Percentiles rank a stretch among this genome's conserved stretches.
These are phyloP conservation scores for Alexandromys fortis DNA, from an alignment of 2,113 vertebrate genomes.

Conservation along the genomic window DNA sequence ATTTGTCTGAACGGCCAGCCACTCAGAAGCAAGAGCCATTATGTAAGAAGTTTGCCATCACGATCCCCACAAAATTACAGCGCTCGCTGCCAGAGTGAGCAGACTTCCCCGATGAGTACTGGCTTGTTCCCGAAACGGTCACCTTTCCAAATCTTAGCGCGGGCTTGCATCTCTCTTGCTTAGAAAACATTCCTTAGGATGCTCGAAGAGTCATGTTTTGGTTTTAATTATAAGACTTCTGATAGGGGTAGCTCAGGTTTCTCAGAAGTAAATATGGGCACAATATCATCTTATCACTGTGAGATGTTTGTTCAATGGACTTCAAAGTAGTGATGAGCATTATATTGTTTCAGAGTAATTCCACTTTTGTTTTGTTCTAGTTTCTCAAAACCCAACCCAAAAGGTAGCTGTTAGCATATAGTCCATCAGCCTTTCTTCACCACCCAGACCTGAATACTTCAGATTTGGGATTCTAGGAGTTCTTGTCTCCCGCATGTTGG, in stretches of 20 bases:
- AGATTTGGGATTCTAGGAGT: neutral
- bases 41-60: neutral
- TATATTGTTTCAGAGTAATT: neutral
- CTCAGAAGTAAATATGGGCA: neutral
- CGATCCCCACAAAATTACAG: slow-evolving; percentile 36
- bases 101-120: neutral
- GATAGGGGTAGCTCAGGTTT: neutral
- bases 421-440: neutral
- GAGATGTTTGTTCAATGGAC: neutral
- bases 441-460: neutral
- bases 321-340: neutral
- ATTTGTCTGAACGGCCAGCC: neutral
- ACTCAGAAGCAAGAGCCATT: neutral
- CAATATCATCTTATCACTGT: neutral
- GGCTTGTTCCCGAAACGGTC: neutral
- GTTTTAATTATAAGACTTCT: neutral
- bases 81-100: neutral
- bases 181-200: neutral
- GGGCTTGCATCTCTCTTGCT: neutral
- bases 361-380: neutral
- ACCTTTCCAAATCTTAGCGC: slow-evolving; percentile 16
- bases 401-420: neutral
- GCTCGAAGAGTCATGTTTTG: neutral
- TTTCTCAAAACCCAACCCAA: neutral
- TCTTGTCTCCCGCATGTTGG: too few species aligned